Base-by-base conservation (phyloP, 2,888 invertebrate genomes). In the Ectemnius continuus region DNA sequence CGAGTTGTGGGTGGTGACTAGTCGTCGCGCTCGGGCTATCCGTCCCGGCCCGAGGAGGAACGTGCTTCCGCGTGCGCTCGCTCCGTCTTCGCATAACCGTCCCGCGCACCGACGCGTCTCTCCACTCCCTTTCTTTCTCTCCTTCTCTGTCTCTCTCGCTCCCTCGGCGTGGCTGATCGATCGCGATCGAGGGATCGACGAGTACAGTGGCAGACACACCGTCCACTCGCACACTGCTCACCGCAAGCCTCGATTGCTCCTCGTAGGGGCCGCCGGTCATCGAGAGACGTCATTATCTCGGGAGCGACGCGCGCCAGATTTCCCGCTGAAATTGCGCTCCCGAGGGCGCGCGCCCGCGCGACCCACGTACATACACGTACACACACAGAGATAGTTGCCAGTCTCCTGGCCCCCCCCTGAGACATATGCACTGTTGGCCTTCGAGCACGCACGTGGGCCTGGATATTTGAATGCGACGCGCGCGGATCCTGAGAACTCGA, bases 1-100 rank as follows among this genome's bases (percentile, higher is more conserved):
- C 88, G 87, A 88, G 88, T 89, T 89, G 89, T 89, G 89, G 89
- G 88, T 88, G 89, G 89, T 87, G 89, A 88, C 87, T 87, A 87
- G 89, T 90, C 78, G 79, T 70, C 79, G 83, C 75, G 36, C 36
- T 36, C 36, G 36, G 36, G 74, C 79, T 79, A 70, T 80, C 75
- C 75, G 73, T 74, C 66, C 46, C 47, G 57, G 65, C 57, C 66
- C 67, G 76, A 67, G 71, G 79, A 61, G 65, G 47, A 75, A 74
- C 75, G 81, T 77, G 76, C 75, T 76, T 76, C 75, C 80, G 74
- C 67, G 79, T 77, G 58, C 68, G 61, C 36, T 36, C 36, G 36
- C 36, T 67, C 64, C 62, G 58, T 70, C 62, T 66, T 71, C 48
- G n/a, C 68, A 59, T 46, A 65, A 16, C 52, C 56, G 59, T 14